Evolutionary conservation across 2,113 vertebrate species (phyloP), one percentile per base, ranked within the genome.

Genomic region (Polypterus senegalus): DNA sequence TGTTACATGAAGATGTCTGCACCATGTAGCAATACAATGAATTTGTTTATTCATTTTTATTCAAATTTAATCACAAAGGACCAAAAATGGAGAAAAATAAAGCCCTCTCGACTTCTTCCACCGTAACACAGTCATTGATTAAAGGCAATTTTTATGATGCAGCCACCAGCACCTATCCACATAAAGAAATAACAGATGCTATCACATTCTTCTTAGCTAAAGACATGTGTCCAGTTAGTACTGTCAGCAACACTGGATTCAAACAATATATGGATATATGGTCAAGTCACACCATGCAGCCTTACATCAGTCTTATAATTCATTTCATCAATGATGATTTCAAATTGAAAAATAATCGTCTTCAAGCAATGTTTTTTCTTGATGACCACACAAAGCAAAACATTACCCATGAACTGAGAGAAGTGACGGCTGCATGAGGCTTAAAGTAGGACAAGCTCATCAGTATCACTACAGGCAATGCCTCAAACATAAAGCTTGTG

Each of bases 181-280:
- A n/a, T n/a, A 59, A 59, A 2, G 4, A 10, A 47, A 47, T 59
- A 5, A 59, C 46, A 48, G 58, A 45, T 59, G 58, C 46, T 47
- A 59, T 60, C 9, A 48, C 9, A 48, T 60, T 60, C 11, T n/a
- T n/a, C 27, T 48, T 60, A n/a, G 59, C 59, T 10, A 3, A 60
- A 60, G 59, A 60, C 47, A 60, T 60, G 59, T 60, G 59, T 48
- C 59, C 59, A 60, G 27, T 60, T n/a, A 60, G 27, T 7, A 49
- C 59, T 59, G 58, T 59, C 5, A 59, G 58, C 58, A 59, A 59
- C 45, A 8, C 46, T 3, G 58, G 58, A 6, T 60, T 60, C 4
- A 47, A n/a, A 10, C 48, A n/a, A n/a, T n/a, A 45, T 9, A 60
- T 47, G 47, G 44, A 60, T 47, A 45, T 60, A 2, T 60, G 58